Evolutionary conservation across 2,797 vertebrate genomes (phyloP), one percentile per base, ranked within the genome.

Genomic region (Eidolon dupreanum): DNA sequence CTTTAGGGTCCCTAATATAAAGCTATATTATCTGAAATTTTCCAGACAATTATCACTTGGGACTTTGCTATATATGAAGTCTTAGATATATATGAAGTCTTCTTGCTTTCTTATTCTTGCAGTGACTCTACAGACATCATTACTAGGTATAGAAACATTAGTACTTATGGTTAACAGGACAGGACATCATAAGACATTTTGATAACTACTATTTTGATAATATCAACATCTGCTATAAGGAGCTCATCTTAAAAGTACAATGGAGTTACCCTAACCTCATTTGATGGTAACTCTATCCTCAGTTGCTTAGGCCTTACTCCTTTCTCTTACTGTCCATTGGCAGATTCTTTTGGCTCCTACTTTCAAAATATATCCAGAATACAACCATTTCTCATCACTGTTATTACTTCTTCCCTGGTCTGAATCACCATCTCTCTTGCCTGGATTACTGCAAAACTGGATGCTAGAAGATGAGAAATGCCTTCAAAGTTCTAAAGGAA

Each of bases 281-380:
- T 41, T 68, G 63, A 90, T 73, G 77, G 49, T n/a, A 73, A 26
- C 17, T 53, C 46, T 49, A n/a, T 20, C 22, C 43, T 86, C n/a
- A 70, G 49, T 26, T 57, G 66, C 66, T 81, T 41, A 28, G 22
- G 41, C 12, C 15, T 17, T 57, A 71, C 2, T 61, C 13, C 19
- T 53, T 85, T 57, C 15, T 13, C 36, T 84, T 43, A 66, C 1
- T 68, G 61, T 59, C 43, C 19, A 79, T 26, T 26, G 28, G 57
- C 24, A 89, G 74, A 71, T 59, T 83, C 65, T 74, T 93, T 93
- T 70, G 84, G 75, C 53, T 83, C 10, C 78, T 65, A 70, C 22
- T 55, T 82, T 26, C 55, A 95, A 90, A 88, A 57, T 68, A 43
- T 31, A 94, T 36, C 16, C 46, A 86, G 26, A 90, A 89, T 81